Percentiles rank a stretch among this genome's conserved stretches.
Conservation (phyloP, 2,113 vertebrate species). For the Raja brachyura region DNA sequence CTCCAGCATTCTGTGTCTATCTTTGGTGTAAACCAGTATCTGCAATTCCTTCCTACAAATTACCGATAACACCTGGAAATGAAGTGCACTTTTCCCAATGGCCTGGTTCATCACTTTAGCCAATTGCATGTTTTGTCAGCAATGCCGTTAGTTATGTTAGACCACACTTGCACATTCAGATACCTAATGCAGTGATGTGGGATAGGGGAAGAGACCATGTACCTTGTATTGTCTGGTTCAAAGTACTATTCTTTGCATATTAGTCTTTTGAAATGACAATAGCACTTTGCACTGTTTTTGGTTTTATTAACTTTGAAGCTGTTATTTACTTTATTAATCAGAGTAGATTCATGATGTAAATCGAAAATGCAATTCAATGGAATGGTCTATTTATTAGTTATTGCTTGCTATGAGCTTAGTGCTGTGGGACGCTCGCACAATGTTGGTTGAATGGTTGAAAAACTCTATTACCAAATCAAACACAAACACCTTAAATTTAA, state of each 20-base stretch:
- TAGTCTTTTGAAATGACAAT: constrained; percentile 57
- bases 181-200: constrained; percentile 42
- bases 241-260: constrained; percentile 59
- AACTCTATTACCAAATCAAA: neutral
- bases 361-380: neutral
- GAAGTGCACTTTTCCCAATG: no score
- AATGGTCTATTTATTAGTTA: neutral
- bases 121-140: neutral
- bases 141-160: no score
- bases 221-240: constrained; percentile 54
- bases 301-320: neutral
- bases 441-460: neutral
- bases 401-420: neutral
- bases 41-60: no score
- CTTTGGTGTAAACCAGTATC: no score
- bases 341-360: neutral
- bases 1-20: no score
- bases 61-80: neutral
- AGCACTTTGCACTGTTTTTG: constrained; percentile 65
- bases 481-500: neutral
- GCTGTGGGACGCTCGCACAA: neutral
- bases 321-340: neutral
- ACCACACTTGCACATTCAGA: no score
- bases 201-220: constrained; percentile 49
- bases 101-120: neutral